Percentiles rank a stretch among this genome's conserved stretches.
These are phyloP conservation scores for Heliconius aoede DNA, from an alignment of 2,888 invertebrate species.

Conservation along the genomic window DNA sequence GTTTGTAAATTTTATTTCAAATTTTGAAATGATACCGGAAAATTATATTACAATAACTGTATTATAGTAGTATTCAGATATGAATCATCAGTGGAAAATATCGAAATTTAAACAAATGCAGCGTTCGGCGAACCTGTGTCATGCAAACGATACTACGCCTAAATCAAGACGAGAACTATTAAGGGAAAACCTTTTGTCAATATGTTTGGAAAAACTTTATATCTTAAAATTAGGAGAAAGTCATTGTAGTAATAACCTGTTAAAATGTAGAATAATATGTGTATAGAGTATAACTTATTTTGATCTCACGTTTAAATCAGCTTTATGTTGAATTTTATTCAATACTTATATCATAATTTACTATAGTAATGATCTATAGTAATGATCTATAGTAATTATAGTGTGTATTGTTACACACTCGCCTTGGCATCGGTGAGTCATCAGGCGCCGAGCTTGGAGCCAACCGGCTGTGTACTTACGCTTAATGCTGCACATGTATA, in stretches of 20 bases:
- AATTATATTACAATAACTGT: background rate
- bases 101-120: background rate
- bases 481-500: slow-evolving; percentile 47
- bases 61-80: background rate
- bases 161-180: background rate
- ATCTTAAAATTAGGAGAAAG: background rate
- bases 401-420: slow-evolving; percentile 47
- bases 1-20: too few relatives aligned
- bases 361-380: slow-evolving; percentile 30
- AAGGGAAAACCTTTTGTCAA: background rate
- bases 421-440: slow-evolving; percentile 68
- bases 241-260: background rate
- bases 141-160: background rate
- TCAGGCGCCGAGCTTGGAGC: slow-evolving; percentile 61
- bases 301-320: background rate
- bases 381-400: slow-evolving; percentile 37
- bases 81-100: slow-evolving; percentile 45
- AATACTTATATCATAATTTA: background rate
- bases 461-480: slow-evolving; percentile 57
- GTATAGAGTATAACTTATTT: too few relatives aligned
- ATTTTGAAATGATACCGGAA: too few relatives aligned
- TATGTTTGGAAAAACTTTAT: background rate
- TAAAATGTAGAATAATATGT: background rate
- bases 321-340: background rate
- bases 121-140: background rate